Percentiles rank a stretch among this genome's conserved stretches.
phyloP scores from a whole-genome alignment of 2,797 vertebrate species.

The Lacerta viridis region DNA sequence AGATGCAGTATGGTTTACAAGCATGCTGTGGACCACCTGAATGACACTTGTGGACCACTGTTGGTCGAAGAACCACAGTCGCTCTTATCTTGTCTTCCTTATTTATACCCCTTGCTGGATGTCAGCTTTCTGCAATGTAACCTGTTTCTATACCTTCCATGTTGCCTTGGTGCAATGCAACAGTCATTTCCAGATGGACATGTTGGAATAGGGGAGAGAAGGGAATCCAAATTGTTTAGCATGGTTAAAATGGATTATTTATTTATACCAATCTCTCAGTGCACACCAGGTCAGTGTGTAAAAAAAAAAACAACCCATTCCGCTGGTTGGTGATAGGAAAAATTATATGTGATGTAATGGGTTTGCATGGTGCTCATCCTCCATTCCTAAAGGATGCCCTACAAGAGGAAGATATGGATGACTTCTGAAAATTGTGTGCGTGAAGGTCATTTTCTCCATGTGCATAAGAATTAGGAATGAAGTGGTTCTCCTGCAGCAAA shows the following conservation, averaged over 20 bases:
- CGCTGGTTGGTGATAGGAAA: neutral
- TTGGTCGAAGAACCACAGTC: too few species aligned
- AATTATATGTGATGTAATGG: neutral
- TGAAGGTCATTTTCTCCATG: neutral
- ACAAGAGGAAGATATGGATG: neutral
- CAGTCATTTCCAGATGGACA: neutral
- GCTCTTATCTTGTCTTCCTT: too few species aligned
- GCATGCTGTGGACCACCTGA: too few species aligned
- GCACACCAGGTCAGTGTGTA: too few species aligned
- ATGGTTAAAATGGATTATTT: neutral
- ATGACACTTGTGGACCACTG: too few species aligned
- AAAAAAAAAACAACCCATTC: too few species aligned
- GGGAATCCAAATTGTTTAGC: neutral
- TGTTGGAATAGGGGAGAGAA: too few species aligned
- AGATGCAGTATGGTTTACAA: too few species aligned
- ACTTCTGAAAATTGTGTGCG: neutral
- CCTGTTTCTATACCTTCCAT: neutral
- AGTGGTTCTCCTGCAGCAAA: neutral
- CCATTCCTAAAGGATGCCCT: neutral
- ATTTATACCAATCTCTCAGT: neutral
- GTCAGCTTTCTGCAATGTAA: neutral
- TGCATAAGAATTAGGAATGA: neutral
- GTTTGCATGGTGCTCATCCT: neutral
- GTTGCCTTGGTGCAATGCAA: neutral
- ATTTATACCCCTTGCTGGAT: neutral